These are phyloP conservation scores for Zaprionus camerounensis DNA, from an alignment of 1,140 invertebrate genomes.

Conservation along the genomic window DNA sequence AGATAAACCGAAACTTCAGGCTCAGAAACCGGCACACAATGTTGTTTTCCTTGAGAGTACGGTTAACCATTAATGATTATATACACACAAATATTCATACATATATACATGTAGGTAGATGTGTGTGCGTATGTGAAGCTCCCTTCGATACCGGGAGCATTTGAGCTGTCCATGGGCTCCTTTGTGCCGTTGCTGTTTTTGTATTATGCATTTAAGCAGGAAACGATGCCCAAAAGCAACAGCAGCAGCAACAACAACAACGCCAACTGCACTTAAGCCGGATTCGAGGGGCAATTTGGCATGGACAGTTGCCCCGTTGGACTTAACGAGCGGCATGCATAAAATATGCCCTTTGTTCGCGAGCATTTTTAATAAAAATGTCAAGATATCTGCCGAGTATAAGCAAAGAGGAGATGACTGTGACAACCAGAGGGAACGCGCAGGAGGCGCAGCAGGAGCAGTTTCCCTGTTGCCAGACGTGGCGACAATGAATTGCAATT, in stretches of 20 bases:
- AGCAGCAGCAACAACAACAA: conserved; percentile 20
- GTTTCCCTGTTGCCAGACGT: not conserved
- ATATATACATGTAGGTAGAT: not conserved
- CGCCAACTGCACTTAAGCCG: conserved; percentile 40
- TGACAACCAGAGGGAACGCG: not conserved
- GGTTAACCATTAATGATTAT: conserved; percentile 18
- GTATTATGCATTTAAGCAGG: conserved; percentile 37
- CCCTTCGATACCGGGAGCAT: conserved; percentile 22
- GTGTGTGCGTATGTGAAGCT: conserved; percentile 15
- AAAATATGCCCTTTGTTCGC: conserved; percentile 53
- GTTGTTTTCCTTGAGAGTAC: conserved; percentile 45
- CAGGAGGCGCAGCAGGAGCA: not conserved
- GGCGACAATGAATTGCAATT: conserved; percentile 63
- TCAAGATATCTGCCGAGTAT: conserved; percentile 41
- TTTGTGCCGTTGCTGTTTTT: conserved; percentile 37
- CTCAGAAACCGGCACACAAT: conserved; percentile 23
- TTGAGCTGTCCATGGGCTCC: conserved; percentile 39
- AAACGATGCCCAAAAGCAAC: conserved; percentile 35
- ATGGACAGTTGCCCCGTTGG: conserved; percentile 28
- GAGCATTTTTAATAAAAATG: conserved; percentile 60
- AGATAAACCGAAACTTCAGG: not conserved
- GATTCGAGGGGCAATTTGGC: conserved; percentile 32
- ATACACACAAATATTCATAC: not conserved
- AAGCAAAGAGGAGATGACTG: not conserved
- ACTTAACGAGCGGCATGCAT: conserved; percentile 52